These are phyloP conservation scores for Parnassius mnemosyne DNA, from an alignment of 2,888 invertebrate species.

Conservation along the genomic window DNA sequence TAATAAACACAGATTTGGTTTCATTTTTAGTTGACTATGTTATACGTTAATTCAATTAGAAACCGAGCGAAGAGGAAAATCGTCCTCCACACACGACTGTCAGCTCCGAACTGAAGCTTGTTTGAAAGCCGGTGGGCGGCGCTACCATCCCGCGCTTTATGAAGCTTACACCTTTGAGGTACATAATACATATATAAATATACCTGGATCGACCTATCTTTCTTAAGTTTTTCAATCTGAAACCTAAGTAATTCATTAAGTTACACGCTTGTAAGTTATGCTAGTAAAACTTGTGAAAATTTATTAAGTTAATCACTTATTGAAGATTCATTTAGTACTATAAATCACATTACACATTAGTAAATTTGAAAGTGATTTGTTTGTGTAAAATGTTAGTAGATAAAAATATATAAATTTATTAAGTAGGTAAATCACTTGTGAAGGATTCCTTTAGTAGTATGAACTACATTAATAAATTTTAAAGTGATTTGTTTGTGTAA, in stretches of 20 bases:
- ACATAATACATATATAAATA: conserved; percentile 15
- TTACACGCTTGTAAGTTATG: neutral
- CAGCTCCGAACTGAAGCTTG: conserved; percentile 52
- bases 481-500: no score
- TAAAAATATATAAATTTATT: no score
- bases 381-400: no score
- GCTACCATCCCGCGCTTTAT: conserved; percentile 34
- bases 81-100: conserved; percentile 43
- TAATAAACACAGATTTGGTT: conserved; percentile 41
- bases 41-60: conserved; percentile 36
- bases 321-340: no score
- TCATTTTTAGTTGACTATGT: conserved; percentile 64
- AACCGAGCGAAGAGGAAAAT: conserved; percentile 35
- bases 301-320: no score
- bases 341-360: no score
- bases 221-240: conserved; percentile 24
- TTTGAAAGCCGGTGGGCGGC: conserved; percentile 38
- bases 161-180: conserved; percentile 36
- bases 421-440: no score
- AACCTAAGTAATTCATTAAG: neutral
- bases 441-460: no score
- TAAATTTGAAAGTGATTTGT: no score
- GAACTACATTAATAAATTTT: no score
- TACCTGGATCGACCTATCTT: conserved; percentile 33
- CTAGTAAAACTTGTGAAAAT: neutral